Evolutionary conservation across 2,888 invertebrate species (phyloP).

Genomic region (Macrosiphum euphorbiae): DNA sequence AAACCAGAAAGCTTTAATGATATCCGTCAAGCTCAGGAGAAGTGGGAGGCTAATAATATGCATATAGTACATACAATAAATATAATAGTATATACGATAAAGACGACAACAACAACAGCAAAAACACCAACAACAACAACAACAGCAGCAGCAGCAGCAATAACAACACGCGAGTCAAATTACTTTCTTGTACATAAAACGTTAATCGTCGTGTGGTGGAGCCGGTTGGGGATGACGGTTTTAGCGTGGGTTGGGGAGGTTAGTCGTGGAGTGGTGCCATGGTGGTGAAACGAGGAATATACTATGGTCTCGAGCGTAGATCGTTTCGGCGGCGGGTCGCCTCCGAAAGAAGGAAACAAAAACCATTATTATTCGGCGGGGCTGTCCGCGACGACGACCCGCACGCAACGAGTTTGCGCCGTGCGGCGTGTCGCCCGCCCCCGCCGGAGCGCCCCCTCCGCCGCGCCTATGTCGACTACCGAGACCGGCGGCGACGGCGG

Average conservation of each 20-base stretch:
- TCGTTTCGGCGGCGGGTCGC: background rate
- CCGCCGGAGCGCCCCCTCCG: slow-evolving; percentile 24
- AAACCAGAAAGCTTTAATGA: background rate
- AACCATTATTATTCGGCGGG: background rate
- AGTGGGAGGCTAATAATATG: background rate
- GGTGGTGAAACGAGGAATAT: background rate
- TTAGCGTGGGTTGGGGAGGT: too few species aligned
- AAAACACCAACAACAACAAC: background rate
- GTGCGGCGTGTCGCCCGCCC: background rate
- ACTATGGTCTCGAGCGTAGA: background rate
- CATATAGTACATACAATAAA: too few species aligned
- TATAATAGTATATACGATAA: too few species aligned
- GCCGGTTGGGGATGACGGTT: background rate
- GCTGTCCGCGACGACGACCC: background rate
- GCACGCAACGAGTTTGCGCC: slow-evolving; percentile 16
- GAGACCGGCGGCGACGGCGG: background rate
- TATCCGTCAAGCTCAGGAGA: background rate
- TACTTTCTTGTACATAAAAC: background rate
- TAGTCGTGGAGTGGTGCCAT: background rate
- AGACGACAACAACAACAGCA: background rate
- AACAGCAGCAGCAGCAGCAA: background rate
- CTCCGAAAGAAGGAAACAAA: slow-evolving; percentile 17
- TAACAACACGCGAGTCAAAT: background rate
- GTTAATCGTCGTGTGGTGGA: background rate
- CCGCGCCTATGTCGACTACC: background rate